Evolutionary conservation across 2,113 vertebrate species (phyloP), one percentile per base, ranked within the genome.

Genomic region (Calypte anna): DNA sequence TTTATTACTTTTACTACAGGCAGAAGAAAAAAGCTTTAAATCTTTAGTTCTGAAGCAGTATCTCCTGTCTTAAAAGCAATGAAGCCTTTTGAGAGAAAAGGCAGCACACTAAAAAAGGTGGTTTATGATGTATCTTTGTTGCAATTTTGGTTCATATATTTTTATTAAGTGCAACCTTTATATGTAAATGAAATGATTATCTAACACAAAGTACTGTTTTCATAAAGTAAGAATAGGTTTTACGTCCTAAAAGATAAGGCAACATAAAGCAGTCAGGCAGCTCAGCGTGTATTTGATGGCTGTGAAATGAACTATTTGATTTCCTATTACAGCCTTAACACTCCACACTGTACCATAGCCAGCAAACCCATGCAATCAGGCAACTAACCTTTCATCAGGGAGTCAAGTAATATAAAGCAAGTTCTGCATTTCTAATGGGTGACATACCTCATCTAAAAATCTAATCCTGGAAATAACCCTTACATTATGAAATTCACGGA

Each of bases 101-200:
- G 13, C 82, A 95, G 86, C 73, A 30, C 36, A 78, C 90, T 78
- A 53, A 88, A 96, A 94, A 97, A 97, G 82, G 51, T 96, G 87
- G 68, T 97, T 97, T 96, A 98, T 91, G 84, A 74, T 88, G 77
- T 92, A 96, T 93, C 96, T 96, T 84, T 93, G 86, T 96, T 94
- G 81, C 91, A 91, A 97, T 94, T 96, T 97, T 94, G 95, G 96
- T 91, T 97, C 97, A 95, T 97, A 96, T 98, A 97, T 97, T 98
- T 98, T 98, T 97, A 97, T 95, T 96, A 97, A 97, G 82, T 96
- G 74, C 94, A 97, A 93, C 80, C 69, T 97, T 96, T 96, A 92
- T 96, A 97, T 96, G 85, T 97, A 98, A 98, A 97, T 97, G 97
- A 96, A 97, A 93, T 97, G 23, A 97, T 97, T 97, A 95, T 96